Conservation (phyloP, 23 tunicate species). For the Oikopleura albicans region DNA sequence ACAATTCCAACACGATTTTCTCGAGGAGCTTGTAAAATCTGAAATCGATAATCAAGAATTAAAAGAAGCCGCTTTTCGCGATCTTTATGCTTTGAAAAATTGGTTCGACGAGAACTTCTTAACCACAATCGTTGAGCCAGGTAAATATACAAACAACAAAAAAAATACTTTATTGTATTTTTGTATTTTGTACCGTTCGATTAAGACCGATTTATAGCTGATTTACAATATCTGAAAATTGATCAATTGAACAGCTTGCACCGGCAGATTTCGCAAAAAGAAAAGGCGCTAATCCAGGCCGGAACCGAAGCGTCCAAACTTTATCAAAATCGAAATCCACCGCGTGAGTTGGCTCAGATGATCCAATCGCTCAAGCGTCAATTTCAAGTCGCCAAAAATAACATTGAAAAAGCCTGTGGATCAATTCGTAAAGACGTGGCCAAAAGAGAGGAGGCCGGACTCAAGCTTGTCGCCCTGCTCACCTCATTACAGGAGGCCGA, state of each 20-base stretch:
- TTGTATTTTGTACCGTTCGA: no score
- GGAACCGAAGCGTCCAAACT: constrained; percentile 7
- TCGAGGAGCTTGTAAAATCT: not conserved
- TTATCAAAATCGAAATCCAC: constrained; percentile 21
- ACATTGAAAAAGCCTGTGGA: not conserved
- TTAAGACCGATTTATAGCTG: no score
- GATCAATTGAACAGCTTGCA: not conserved
- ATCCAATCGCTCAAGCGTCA: constrained; percentile 6
- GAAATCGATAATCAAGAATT: not conserved
- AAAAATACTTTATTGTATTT: no score
- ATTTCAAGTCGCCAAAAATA: not conserved
- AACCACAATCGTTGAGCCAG: not conserved
- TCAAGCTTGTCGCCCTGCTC: not conserved
- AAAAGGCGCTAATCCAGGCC: not conserved
- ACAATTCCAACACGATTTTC: not conserved
- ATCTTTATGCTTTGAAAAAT: not conserved
- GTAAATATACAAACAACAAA: no score
- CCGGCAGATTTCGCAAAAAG: not conserved
- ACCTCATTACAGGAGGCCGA: constrained; percentile 4
- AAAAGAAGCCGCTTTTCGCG: not conserved
- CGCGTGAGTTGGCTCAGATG: constrained; percentile 20
- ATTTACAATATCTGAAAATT: not conserved
- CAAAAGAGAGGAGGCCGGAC: constrained; percentile 2
- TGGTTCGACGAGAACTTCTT: not conserved
- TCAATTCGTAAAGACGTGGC: not conserved